Conservation (phyloP, 1,140 invertebrate species). For the Leguminivora glycinivorella region DNA sequence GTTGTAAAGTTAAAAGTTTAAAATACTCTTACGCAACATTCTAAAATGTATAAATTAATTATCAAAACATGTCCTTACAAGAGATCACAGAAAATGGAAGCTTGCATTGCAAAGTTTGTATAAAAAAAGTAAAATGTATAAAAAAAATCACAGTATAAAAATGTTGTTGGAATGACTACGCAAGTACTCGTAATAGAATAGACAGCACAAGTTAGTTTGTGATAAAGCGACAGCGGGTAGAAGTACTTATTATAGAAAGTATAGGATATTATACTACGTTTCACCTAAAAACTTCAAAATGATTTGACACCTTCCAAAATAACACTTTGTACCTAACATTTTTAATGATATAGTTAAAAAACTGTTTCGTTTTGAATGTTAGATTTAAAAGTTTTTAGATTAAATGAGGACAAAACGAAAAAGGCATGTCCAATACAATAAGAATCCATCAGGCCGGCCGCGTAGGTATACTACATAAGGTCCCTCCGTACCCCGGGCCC, state of each 20-base stretch:
- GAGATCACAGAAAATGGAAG: conserved; percentile 56
- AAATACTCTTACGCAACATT: conserved; percentile 18
- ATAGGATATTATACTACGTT: background rate
- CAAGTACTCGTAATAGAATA: conserved; percentile 12
- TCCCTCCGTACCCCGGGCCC: conserved; percentile 7
- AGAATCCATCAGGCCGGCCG: background rate
- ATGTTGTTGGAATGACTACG: conserved; percentile 23
- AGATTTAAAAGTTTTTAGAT: background rate
- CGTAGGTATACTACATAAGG: conserved; percentile 28
- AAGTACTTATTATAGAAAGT: conserved; percentile 11
- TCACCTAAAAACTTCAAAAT: background rate
- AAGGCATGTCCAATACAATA: background rate
- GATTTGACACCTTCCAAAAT: too few relatives aligned
- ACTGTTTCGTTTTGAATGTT: too few relatives aligned
- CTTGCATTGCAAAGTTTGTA: conserved; percentile 39
- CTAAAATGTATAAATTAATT: conserved; percentile 24
- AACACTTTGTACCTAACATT: too few relatives aligned
- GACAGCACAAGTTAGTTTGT: conserved; percentile 9
- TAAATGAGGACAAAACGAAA: background rate
- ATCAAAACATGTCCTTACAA: conserved; percentile 29
- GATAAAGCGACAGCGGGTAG: conserved; percentile 32
- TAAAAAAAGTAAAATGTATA: conserved; percentile 39
- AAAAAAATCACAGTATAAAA: conserved; percentile 44
- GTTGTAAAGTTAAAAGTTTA: conserved; percentile 11
- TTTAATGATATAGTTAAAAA: too few relatives aligned